Conservation (phyloP, 2,113 vertebrate species). For the Cyprinus carpio region DNA sequence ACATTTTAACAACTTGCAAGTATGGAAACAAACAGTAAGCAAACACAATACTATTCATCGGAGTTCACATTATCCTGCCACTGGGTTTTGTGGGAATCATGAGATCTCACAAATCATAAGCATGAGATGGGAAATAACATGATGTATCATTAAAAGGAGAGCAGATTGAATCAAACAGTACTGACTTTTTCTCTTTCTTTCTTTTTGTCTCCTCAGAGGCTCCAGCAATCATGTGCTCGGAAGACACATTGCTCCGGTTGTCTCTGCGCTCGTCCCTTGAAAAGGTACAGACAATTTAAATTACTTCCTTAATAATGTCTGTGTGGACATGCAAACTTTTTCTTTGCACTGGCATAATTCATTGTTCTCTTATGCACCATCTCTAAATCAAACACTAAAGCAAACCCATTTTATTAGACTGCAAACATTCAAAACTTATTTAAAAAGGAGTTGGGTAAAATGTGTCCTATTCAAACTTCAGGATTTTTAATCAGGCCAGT, state of each 20-base stretch:
- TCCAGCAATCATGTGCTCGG: conserved; percentile 52
- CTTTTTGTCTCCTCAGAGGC: conserved; percentile 49
- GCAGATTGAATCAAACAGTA: background rate
- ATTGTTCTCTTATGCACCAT: background rate
- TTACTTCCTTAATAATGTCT: conserved; percentile 55
- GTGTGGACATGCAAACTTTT: background rate
- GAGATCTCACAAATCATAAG: background rate
- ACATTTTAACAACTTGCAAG: background rate
- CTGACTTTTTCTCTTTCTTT: background rate
- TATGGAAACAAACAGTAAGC: background rate
- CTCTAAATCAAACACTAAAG: background rate
- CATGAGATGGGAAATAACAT: background rate
- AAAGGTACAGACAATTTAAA: conserved; percentile 56
- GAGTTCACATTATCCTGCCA: conserved; percentile 5
- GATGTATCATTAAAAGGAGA: background rate
- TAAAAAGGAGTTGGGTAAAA: background rate
- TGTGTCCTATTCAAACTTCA: background rate
- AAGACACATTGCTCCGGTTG: conserved; percentile 63
- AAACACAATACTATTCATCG: background rate
- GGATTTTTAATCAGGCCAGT: background rate
- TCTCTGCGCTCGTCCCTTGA: conserved; percentile 56
- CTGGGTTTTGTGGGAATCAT: conserved; percentile 4
- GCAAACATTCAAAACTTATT: background rate
- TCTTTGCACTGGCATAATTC: background rate
- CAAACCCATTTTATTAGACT: background rate